These are phyloP conservation scores for Hystrix brachyura DNA, from an alignment of 2,113 vertebrate genomes.

Conservation along the genomic window DNA sequence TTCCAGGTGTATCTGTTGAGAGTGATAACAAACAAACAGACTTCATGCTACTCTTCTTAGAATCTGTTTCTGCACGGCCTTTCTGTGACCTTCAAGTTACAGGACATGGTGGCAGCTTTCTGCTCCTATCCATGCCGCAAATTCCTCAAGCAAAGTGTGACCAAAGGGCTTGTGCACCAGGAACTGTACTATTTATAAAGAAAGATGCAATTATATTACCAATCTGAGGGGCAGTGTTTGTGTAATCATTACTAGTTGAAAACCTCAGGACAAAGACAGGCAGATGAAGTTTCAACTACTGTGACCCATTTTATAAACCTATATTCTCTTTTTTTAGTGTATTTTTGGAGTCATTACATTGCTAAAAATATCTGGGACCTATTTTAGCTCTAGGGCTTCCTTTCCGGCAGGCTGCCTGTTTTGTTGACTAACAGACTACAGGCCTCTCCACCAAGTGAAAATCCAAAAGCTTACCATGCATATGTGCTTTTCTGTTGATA, in stretches of 20 bases:
- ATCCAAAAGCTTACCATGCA: not conserved
- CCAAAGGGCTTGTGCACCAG: not conserved
- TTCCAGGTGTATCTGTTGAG: not conserved
- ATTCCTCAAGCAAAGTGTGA: not conserved
- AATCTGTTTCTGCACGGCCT: not conserved
- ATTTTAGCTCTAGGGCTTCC: not conserved
- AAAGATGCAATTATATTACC: not conserved
- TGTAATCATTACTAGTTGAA: not conserved
- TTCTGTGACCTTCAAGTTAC: not conserved
- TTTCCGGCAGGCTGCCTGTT: not conserved
- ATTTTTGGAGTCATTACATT: not conserved
- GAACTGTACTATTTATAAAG: not conserved
- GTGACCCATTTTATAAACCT: conserved; percentile 36
- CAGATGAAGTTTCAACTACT: not conserved
- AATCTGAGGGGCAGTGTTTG: not conserved
- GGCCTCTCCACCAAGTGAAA: not conserved
- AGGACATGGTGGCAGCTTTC: not conserved
- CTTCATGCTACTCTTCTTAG: not conserved
- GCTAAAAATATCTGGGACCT: not conserved
- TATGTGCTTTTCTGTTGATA: not conserved
- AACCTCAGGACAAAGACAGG: not conserved
- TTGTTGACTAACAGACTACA: not conserved
- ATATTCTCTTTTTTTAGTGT: conserved; percentile 23
- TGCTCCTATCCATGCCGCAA: not conserved
- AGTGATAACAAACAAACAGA: not conserved